Percentiles rank a stretch among this genome's conserved stretches.
These are phyloP conservation scores for Battus philenor DNA, from an alignment of 1,140 invertebrate species.

Conservation along the genomic window DNA sequence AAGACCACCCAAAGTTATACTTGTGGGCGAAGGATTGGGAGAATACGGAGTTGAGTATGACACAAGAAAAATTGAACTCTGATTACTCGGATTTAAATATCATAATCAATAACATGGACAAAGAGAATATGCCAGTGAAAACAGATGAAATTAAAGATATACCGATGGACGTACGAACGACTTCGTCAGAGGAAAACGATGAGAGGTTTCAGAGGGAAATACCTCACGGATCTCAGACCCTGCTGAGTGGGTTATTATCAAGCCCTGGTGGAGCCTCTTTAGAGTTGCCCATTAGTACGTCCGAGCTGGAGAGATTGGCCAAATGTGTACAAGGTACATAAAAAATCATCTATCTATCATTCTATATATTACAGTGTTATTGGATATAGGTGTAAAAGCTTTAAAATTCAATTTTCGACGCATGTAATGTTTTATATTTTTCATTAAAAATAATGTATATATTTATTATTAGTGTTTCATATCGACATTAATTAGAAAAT, in stretches of 20 bases:
- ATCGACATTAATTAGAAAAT: no score
- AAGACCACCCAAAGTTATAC: conserved; percentile 89
- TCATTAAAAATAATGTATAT: no score
- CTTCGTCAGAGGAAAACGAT: conserved; percentile 20
- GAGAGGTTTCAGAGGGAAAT: conserved; percentile 32
- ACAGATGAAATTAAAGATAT: conserved; percentile 30
- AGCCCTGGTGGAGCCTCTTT: conserved; percentile 46
- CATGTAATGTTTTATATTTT: no score
- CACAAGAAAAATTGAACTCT: conserved; percentile 45
- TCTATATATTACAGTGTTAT: no score
- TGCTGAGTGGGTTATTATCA: conserved; percentile 42
- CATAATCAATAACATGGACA: conserved; percentile 49
- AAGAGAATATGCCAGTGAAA: conserved; percentile 46
- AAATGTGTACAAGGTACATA: conserved; percentile 64
- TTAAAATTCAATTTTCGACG: no score
- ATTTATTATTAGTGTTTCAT: no score
- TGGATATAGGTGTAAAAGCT: no score
- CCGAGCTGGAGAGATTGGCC: conserved; percentile 56
- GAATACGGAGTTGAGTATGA: conserved; percentile 56
- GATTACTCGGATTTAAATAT: conserved; percentile 54
- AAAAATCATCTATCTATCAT: no score
- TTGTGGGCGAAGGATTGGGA: conserved; percentile 91
- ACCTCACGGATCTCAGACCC: conserved; percentile 17
- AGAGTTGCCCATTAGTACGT: conserved; percentile 58
- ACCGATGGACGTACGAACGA: conserved; percentile 26